These are phyloP conservation scores for Poecilia gillii DNA, from an alignment of 2,797 vertebrate species.

Conservation along the genomic window DNA sequence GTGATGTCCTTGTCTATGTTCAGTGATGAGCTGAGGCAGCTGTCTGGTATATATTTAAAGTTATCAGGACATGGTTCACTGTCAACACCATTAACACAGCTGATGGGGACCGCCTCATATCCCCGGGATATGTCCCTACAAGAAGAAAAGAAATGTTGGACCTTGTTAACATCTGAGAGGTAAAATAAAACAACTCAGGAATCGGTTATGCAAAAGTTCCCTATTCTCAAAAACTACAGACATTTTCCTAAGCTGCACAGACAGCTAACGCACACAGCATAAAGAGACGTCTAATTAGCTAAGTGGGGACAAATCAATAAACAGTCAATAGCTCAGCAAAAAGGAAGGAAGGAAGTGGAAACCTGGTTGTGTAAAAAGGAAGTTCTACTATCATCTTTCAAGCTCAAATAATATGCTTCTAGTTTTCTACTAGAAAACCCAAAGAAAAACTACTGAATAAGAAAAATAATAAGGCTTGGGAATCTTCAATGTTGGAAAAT, in stretches of 20 bases:
- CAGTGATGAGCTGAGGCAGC: constrained; percentile 92
- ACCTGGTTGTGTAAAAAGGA: not conserved
- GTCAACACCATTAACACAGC: constrained; percentile 92
- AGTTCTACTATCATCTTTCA: not conserved
- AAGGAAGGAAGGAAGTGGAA: not conserved
- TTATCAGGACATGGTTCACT: constrained; percentile 87
- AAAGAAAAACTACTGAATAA: not conserved
- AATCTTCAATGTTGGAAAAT: not conserved
- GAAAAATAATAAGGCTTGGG: not conserved
- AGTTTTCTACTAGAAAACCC: not conserved
- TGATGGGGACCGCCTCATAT: constrained; percentile 90
- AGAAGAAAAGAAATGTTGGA: not conserved
- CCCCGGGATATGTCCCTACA: constrained; percentile 93
- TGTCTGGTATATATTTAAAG: constrained; percentile 96
- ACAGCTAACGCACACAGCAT: not conserved
- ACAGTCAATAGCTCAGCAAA: not conserved
- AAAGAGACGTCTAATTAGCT: not conserved
- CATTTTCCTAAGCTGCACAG: not conserved
- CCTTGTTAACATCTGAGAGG: not conserved
- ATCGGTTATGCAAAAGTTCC: not conserved
- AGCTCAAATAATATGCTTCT: not conserved
- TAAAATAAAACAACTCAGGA: not conserved
- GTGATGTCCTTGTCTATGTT: constrained; percentile 96
- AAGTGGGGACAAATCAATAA: not conserved
- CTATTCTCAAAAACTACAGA: not conserved